A percentile compares a stretch with the other conserved stretches of the same genome.
Evolutionary conservation across 1,140 invertebrate species (phyloP).

Genomic region (Drepana arcuata): DNA sequence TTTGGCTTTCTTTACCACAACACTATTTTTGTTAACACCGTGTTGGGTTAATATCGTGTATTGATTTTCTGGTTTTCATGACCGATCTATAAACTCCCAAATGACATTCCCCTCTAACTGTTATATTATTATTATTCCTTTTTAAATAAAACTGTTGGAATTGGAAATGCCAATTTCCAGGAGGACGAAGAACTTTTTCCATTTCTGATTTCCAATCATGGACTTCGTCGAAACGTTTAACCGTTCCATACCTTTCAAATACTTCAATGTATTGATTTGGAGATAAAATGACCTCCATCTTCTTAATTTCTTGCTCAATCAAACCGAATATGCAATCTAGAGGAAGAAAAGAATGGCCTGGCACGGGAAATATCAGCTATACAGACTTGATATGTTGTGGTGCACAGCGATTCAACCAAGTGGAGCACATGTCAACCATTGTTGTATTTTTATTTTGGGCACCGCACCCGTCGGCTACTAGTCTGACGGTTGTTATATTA

Average conservation of each 20-base stretch:
- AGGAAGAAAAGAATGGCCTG: not conserved
- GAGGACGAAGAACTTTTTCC: constrained; percentile 1
- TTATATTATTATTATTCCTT: constrained; percentile 1
- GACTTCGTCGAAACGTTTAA: not conserved
- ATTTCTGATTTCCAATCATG: constrained; percentile 2
- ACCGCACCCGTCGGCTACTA: constrained; percentile 6
- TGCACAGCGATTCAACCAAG: not conserved
- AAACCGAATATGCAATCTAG: not conserved
- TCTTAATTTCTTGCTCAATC: not conserved
- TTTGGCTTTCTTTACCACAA: constrained; percentile 5
- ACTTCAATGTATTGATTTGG: not conserved
- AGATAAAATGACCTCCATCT: constrained; percentile 2
- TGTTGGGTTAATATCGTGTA: constrained; percentile 3
- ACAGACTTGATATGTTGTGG: constrained; percentile 3
- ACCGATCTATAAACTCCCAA: constrained; percentile 3
- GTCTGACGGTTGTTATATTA: constrained; percentile 7
- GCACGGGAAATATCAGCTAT: not conserved
- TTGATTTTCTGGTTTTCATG: constrained; percentile 5
- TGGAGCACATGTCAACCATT: constrained; percentile 2
- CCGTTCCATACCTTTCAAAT: constrained; percentile 1
- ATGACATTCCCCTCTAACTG: not conserved
- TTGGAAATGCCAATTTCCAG: constrained; percentile 4
- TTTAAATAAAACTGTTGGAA: constrained; percentile 2
- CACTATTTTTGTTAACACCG: constrained; percentile 6
- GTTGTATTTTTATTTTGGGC: constrained; percentile 6